Evolutionary conservation across 2,797 vertebrate genomes (phyloP).

Genomic region (Avahi laniger): DNA sequence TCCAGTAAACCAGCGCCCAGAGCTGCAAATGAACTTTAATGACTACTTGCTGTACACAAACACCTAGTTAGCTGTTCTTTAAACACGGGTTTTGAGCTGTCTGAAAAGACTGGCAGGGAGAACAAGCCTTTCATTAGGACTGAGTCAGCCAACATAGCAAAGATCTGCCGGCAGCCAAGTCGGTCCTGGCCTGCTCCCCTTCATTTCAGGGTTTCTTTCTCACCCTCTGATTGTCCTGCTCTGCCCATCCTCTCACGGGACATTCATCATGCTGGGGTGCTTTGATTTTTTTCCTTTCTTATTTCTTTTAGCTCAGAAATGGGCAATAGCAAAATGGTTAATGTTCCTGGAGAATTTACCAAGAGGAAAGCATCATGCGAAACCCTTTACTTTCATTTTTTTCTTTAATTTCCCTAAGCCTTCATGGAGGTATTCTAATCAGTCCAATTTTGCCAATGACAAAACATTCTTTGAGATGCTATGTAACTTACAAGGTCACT

Average conservation of each 20-base stretch:
- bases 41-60: conserved; percentile 23
- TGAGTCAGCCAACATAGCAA: neutral
- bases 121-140: neutral
- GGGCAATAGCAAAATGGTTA: neutral
- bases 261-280: neutral
- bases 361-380: neutral
- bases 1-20: neutral
- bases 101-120: neutral
- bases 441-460: neutral
- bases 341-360: neutral
- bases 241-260: neutral
- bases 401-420: neutral
- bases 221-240: neutral
- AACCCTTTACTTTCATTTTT: neutral
- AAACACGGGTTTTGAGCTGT: neutral
- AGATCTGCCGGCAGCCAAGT: neutral
- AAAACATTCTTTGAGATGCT: neutral
- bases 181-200: neutral
- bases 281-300: neutral
- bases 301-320: conserved; percentile 13
- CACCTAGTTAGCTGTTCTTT: neutral
- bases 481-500: neutral
- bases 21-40: conserved; percentile 8
- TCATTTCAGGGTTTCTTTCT: neutral
- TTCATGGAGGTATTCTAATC: neutral